Percentiles rank a stretch among this genome's conserved stretches.
Evolutionary conservation across 2,797 vertebrate species (phyloP).

Genomic region (Coracias cyanogaster): DNA sequence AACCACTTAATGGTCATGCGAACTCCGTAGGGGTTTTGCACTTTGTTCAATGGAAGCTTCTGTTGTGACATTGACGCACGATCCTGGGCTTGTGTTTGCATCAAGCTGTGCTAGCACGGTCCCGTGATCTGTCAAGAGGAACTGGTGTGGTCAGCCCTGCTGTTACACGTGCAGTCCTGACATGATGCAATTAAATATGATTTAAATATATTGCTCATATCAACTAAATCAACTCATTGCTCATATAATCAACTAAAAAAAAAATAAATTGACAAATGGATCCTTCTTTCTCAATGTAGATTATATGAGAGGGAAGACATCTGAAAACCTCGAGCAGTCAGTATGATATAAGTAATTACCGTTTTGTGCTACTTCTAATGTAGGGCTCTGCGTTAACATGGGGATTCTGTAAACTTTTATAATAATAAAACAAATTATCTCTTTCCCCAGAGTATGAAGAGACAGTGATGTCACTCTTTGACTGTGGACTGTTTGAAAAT

Average conservation of each 20-base stretch:
- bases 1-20: background rate
- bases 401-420: background rate
- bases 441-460: constrained; percentile 77
- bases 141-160: background rate
- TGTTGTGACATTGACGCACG: background rate
- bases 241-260: too few species aligned
- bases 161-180: background rate
- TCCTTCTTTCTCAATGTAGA: background rate
- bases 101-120: accelerated
- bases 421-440: background rate
- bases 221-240: too few species aligned
- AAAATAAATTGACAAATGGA: background rate
- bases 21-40: background rate
- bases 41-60: background rate
- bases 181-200: background rate
- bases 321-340: background rate
- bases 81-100: background rate
- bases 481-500: constrained; percentile 78
- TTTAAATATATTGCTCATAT: background rate
- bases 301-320: background rate
- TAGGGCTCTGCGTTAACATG: accelerated
- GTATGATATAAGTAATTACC: background rate
- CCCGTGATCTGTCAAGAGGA: background rate
- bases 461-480: constrained; percentile 76
- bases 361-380: background rate